Evolutionary conservation across 2,113 vertebrate species (phyloP), one percentile per base, ranked within the genome.

Genomic region (Xenopus laevis): DNA sequence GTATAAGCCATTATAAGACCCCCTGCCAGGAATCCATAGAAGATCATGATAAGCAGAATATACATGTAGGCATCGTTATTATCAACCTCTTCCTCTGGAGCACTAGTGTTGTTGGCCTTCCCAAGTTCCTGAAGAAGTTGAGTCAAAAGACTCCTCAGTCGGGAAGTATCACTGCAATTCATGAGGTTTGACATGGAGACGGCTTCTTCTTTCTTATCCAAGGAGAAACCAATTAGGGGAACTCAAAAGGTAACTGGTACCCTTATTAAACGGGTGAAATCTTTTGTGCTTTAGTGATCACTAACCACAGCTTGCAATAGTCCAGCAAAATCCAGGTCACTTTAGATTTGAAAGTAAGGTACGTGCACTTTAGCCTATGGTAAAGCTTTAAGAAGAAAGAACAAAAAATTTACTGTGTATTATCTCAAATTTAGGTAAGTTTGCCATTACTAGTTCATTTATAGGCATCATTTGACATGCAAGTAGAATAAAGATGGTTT

Each of bases 31-130:
- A 87, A 86, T 65, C 81, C 87, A 15, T 86, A 90, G 78, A 90
- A 87, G 78, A 87, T 74, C 84, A 86, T 86, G 73, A 91, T 88
- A 50, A 90, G 84, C 63, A 90, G 81, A 73, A 90, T 86, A 81
- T 84, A 87, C 23, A 90, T 81, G 71, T 84, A 88, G 33, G 81
- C 85, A 16, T 85, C 83, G 2, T 78, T 78, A 1, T 61, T 77
- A 2, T 81, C 23, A 27, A 27, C 72, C 17, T 78, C 40, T 12
- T 57, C 0, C 59, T 74, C 18, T 17, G 46, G 78, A 63, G 73
- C 65, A 52, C 71, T 84, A 20, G 59, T 13, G 21, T 64, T 80
- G 68, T 80, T 64, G n/a, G 9, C 53, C 52, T 82, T 65, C n/a
- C 79, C 80, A 71, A 89, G 80, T 63, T 88, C 83, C 10, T 82